Evolutionary conservation across 2,113 vertebrate genomes (phyloP).

Genomic region (Lasiurus cinereus): DNA sequence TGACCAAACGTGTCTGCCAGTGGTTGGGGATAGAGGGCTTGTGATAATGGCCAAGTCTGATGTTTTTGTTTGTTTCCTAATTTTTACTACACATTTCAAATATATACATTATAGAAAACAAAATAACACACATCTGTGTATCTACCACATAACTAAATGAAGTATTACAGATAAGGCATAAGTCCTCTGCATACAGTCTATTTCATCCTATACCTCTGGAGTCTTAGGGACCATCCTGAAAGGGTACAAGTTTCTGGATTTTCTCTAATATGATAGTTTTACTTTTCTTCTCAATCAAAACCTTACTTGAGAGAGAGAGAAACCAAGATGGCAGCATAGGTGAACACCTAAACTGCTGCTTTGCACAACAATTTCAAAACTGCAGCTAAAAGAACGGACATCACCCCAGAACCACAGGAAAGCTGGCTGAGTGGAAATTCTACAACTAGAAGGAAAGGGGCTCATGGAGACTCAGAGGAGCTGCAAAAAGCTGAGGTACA

Average conservation of each 20-base stretch:
- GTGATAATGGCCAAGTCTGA: not conserved
- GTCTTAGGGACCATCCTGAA: not conserved
- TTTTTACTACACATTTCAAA: not conserved
- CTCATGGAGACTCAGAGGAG: no score
- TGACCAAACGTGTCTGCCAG: accelerated
- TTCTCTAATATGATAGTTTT: not conserved
- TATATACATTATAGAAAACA: not conserved
- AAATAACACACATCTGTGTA: not conserved
- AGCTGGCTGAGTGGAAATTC: no score
- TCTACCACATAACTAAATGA: not conserved
- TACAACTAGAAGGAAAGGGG: no score
- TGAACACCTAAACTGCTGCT: no score
- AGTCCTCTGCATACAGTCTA: not conserved
- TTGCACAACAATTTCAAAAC: no score
- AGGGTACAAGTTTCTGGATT: not conserved
- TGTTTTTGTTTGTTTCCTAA: not conserved
- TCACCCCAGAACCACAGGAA: no score
- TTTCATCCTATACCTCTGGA: not conserved
- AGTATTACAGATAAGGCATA: accelerated
- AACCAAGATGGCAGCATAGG: no score
- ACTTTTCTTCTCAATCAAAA: not conserved
- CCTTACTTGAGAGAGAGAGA: not conserved
- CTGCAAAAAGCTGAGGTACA: no score
- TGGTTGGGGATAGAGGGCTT: not conserved
- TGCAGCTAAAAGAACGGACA: no score